Evolutionary conservation across 2,797 vertebrate species (phyloP).

Genomic region (Phataginus tetradactyla): DNA sequence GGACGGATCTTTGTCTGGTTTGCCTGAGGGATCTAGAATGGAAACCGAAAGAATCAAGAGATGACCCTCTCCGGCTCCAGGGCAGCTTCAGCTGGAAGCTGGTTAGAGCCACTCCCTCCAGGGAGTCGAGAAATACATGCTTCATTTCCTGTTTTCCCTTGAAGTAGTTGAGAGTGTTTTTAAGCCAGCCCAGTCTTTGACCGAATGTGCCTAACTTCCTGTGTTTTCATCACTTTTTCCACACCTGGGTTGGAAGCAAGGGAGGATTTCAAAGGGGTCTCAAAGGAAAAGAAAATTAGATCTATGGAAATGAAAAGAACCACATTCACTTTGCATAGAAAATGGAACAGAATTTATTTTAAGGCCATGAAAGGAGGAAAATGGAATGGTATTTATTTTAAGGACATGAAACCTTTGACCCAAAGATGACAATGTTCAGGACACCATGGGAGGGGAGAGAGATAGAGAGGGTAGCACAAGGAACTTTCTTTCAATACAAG

Average conservation of each 20-base stretch:
- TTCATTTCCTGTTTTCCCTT: background rate
- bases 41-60: background rate
- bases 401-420: conserved; percentile 62
- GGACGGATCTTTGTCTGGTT: background rate
- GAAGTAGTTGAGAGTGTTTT: background rate
- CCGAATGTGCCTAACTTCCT: background rate
- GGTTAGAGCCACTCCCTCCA: background rate
- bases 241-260: background rate
- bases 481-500: background rate
- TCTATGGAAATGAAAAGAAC: conserved; percentile 38
- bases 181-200: background rate
- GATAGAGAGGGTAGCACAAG: background rate
- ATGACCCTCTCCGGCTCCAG: background rate
- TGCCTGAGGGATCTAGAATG: background rate
- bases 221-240: background rate
- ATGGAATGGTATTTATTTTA: conserved; percentile 4
- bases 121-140: background rate
- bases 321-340: background rate
- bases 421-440: conserved; percentile 2
- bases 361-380: conserved; percentile 42
- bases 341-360: conserved; percentile 20
- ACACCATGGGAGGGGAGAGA: background rate
- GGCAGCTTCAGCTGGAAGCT: background rate
- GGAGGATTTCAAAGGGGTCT: background rate
- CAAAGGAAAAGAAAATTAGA: background rate